Evolutionary conservation across 2,797 vertebrate species (phyloP).

Genomic region (Sternarchorhynchus goeldii): DNA sequence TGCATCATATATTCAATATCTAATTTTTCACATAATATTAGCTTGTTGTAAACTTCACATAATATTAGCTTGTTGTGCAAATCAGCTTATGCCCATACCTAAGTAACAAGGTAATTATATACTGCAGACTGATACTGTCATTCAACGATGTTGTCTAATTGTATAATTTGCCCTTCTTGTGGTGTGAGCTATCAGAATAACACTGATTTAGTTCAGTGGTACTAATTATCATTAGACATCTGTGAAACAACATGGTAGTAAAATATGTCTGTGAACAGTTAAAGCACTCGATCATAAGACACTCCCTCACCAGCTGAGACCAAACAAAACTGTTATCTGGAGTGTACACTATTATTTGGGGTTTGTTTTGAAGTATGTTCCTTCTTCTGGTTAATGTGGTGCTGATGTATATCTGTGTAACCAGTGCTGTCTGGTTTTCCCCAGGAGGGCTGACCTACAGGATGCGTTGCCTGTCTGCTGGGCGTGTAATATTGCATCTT

Average conservation of each 20-base stretch:
- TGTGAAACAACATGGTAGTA: conserved; percentile 1
- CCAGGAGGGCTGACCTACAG: background rate
- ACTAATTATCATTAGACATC: conserved; percentile 28
- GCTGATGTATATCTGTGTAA: too few species aligned
- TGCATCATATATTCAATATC: too few species aligned
- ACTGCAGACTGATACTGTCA: conserved; percentile 15
- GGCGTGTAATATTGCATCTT: background rate
- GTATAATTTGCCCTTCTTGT: conserved; percentile 14
- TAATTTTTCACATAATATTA: background rate
- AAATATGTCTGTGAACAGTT: background rate
- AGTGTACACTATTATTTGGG: background rate
- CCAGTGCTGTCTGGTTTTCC: background rate
- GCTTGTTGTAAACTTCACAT: background rate
- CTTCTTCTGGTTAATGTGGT: background rate
- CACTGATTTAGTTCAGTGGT: background rate
- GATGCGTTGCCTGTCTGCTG: background rate
- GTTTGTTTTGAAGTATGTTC: background rate
- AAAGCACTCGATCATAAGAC: background rate
- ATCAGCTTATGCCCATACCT: background rate
- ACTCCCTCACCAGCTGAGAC: background rate
- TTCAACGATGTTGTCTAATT: conserved; percentile 30
- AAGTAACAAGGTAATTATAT: conserved; percentile 35
- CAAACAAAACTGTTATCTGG: background rate
- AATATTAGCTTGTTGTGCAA: background rate
- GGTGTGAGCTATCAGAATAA: background rate